These are phyloP conservation scores for Stenoptilia bipunctidactyla DNA, from an alignment of 2,888 invertebrate species.

Conservation along the genomic window DNA sequence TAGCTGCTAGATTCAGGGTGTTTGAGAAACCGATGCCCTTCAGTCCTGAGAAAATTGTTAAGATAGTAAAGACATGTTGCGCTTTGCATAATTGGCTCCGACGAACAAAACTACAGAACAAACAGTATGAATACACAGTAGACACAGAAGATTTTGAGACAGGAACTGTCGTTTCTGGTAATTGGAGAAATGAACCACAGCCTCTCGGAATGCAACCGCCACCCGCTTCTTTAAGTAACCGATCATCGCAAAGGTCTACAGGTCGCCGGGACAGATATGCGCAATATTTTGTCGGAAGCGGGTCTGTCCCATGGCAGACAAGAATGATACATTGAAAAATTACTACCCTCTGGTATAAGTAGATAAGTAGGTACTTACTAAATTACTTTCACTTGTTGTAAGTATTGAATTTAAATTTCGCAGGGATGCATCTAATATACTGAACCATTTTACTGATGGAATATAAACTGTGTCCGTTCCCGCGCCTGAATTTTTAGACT, in stretches of 20 bases:
- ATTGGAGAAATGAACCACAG: constrained; percentile 13
- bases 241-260: no score
- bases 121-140: constrained; percentile 4
- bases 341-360: no score
- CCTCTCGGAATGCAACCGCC: constrained; percentile 9
- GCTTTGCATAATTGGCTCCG: constrained; percentile 18
- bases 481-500: no score
- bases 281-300: constrained; percentile 15
- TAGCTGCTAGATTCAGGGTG: constrained; percentile 11
- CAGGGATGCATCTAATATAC: no score
- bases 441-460: no score
- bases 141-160: constrained; percentile 11
- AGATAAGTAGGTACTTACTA: no score
- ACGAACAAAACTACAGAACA: constrained; percentile 10
- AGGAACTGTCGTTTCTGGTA: constrained; percentile 6
- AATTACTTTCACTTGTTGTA: no score
- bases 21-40: constrained; percentile 10
- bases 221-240: constrained; percentile 8
- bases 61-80: constrained; percentile 13
- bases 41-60: constrained; percentile 6
- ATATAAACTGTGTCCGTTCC: no score
- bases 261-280: constrained; percentile 5
- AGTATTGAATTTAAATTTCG: no score
- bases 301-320: constrained; percentile 15
- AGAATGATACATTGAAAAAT: constrained; percentile 11